Conservation (phyloP, 2,113 vertebrate species). For the Alligator mississippiensis region DNA sequence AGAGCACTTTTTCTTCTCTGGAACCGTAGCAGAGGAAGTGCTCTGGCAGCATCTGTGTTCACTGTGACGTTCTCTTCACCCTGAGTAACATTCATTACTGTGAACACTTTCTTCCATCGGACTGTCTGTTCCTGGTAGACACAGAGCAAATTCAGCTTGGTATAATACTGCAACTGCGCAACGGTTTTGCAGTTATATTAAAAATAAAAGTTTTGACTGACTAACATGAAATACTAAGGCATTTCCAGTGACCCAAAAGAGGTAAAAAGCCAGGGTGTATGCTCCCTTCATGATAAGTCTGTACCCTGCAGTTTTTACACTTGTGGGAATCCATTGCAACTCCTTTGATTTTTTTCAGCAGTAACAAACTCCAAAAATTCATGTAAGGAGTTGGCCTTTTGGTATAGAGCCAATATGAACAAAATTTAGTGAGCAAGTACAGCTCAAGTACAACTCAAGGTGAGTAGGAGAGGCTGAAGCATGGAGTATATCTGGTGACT, state of each 20-base stretch:
- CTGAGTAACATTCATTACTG: neutral
- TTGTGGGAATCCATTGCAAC: neutral
- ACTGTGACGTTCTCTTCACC: neutral
- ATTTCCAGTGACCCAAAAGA: neutral
- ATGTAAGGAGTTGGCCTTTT: accelerated
- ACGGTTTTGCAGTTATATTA: neutral
- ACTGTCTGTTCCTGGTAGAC: neutral
- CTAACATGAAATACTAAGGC: neutral
- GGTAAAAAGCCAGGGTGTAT: neutral
- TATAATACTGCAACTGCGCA: accelerated
- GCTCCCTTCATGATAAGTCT: neutral
- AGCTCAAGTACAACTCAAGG: neutral
- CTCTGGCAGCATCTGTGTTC: accelerated
- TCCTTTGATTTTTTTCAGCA: neutral
- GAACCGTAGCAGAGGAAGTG: neutral
- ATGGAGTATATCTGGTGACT: neutral
- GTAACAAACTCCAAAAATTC: neutral
- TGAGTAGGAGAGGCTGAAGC: neutral
- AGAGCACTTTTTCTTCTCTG: neutral
- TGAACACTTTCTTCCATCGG: neutral
- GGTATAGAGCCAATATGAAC: accelerated
- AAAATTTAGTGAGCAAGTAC: neutral
- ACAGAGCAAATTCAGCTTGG: neutral
- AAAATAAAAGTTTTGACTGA: neutral
- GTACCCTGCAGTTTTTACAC: neutral